Evolutionary conservation across 2,113 vertebrate genomes (phyloP).

Genomic region (Otus sunia): DNA sequence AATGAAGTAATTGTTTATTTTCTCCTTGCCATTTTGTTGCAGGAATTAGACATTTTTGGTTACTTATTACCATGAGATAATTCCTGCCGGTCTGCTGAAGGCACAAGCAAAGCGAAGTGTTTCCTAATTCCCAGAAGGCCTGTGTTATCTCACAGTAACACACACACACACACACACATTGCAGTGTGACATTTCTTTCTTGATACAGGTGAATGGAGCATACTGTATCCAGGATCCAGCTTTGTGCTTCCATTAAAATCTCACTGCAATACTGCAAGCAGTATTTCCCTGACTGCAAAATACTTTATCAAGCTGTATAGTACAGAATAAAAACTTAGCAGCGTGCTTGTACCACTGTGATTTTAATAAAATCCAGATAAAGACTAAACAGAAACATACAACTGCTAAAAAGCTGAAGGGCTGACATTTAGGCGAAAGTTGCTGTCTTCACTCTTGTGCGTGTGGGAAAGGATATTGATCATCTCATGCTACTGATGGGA

Average conservation of each 20-base stretch:
- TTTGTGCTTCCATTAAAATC: neutral
- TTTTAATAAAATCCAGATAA: neutral
- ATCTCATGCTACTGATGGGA: neutral
- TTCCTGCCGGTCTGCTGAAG: neutral
- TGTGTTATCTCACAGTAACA: conserved; percentile 3
- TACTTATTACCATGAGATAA: neutral
- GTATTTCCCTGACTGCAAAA: neutral
- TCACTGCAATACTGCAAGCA: neutral
- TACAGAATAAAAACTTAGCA: neutral
- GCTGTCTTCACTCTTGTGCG: neutral
- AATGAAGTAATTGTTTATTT: conserved; percentile 34
- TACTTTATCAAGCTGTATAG: neutral
- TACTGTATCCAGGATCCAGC: neutral
- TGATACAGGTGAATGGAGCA: conserved; percentile 27
- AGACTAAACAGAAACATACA: neutral
- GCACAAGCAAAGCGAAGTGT: neutral
- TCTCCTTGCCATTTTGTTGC: neutral
- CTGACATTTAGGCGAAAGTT: neutral
- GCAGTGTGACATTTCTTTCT: neutral
- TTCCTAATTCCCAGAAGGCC: neutral
- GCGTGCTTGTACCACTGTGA: neutral
- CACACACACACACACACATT: neutral
- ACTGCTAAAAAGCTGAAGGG: neutral
- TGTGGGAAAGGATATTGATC: neutral
- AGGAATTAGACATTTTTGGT: conserved; percentile 1